A percentile compares a stretch with the other conserved stretches of the same genome.
These are phyloP conservation scores for Pogoniulus pusillus DNA, from an alignment of 2,797 vertebrate species.

Conservation along the genomic window DNA sequence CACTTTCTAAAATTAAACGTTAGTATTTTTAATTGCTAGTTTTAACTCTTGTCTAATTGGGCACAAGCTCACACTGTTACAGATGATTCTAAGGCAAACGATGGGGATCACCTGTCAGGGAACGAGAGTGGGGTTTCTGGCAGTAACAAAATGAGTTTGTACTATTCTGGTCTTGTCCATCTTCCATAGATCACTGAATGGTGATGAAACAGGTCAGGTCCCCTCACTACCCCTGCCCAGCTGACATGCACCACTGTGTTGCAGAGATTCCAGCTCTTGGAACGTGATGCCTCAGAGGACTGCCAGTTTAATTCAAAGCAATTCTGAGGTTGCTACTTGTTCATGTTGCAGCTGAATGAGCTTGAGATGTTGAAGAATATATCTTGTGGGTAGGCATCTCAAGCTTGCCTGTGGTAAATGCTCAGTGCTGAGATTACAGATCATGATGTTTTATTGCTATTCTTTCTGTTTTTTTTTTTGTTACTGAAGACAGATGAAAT, in stretches of 20 bases:
- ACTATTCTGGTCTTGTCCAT: background rate
- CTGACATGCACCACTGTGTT: background rate
- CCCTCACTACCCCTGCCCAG: background rate
- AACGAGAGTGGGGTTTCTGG: background rate
- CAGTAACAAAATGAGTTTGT: background rate
- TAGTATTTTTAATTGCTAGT: constrained; percentile 34
- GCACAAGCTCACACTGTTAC: background rate
- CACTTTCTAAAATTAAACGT: constrained; percentile 19
- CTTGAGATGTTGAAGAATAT: background rate
- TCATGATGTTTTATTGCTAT: background rate
- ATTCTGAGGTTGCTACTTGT: background rate
- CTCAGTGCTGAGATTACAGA: background rate
- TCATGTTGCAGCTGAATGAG: background rate
- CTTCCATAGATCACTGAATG: background rate
- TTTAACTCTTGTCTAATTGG: constrained; percentile 41
- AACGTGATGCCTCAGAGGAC: rapidly evolving
- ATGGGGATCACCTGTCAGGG: rapidly evolving
- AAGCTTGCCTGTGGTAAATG: background rate
- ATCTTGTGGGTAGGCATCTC: background rate
- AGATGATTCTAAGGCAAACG: background rate
- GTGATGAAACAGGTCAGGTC: background rate
- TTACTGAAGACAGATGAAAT: background rate
- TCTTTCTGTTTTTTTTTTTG: background rate
- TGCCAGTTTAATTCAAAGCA: background rate
- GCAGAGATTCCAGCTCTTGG: background rate